Conservation (phyloP, 2,888 invertebrate genomes). For the Ligdia adustata region DNA sequence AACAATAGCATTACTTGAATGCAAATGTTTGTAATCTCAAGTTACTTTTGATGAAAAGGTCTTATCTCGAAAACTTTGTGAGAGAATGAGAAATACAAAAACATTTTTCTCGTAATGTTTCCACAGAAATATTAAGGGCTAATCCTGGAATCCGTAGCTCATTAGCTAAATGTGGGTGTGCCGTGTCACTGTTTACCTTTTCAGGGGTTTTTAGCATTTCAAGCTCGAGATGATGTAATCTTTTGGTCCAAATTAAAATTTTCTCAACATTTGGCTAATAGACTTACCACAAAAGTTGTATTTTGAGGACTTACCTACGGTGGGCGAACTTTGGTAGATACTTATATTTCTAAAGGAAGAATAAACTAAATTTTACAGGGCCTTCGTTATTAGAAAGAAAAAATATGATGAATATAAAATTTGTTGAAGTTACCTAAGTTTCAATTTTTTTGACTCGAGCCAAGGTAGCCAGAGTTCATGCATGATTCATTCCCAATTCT, state of each 20-base stretch:
- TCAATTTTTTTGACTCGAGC: too few species aligned
- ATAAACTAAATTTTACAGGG: too few species aligned
- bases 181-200: conserved; percentile 28
- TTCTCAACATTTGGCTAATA: conserved; percentile 14
- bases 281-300: too few species aligned
- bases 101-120: conserved; percentile 21
- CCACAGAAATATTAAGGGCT: conserved; percentile 29
- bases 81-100: conserved; percentile 25
- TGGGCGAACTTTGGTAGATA: too few species aligned
- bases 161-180: conserved; percentile 32
- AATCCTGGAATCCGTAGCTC: conserved; percentile 32
- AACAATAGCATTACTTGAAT: conserved; percentile 15
- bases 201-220: conserved; percentile 17
- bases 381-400: too few species aligned
- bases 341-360: too few species aligned
- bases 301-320: too few species aligned
- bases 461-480: too few species aligned
- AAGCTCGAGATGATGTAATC: conserved; percentile 10
- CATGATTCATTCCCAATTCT: too few species aligned
- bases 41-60: conserved; percentile 24
- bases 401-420: too few species aligned
- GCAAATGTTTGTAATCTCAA: conserved; percentile 19
- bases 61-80: conserved; percentile 19
- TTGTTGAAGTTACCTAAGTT: too few species aligned
- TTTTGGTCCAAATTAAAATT: conserved; percentile 18